phyloP scores from a whole-genome alignment of 2,888 invertebrate genomes.

The Blastobasis adustella region DNA sequence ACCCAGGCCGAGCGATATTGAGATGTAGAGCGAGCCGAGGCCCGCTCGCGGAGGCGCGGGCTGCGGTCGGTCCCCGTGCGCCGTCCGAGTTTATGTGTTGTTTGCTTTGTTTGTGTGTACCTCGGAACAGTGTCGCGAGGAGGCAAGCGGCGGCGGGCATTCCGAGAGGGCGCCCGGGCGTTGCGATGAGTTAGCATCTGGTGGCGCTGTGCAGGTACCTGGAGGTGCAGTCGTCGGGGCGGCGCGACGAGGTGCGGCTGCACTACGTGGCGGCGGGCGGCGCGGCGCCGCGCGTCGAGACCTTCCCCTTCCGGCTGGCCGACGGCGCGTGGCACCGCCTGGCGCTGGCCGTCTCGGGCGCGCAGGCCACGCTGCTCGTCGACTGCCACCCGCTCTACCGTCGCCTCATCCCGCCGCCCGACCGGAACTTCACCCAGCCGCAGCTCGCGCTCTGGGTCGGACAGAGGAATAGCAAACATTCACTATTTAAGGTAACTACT shows the following conservation, averaged over 20 bases:
- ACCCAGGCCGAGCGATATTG: slow-evolving; percentile 72
- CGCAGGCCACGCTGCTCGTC: slow-evolving; percentile 87
- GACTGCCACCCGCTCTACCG: slow-evolving; percentile 92
- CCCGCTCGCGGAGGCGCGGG: slow-evolving; percentile 35
- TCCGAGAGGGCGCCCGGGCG: slow-evolving; percentile 25
- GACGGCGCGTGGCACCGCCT: slow-evolving; percentile 92
- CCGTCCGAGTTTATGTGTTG: slow-evolving; percentile 60
- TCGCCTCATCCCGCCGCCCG: slow-evolving; percentile 84
- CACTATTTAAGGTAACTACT: slow-evolving; percentile 85
- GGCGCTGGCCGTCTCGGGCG: slow-evolving; percentile 88
- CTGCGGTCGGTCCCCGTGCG: slow-evolving; percentile 38
- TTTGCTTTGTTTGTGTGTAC: slow-evolving; percentile 72
- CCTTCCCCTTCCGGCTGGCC: slow-evolving; percentile 90
- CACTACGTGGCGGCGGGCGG: slow-evolving; percentile 83
- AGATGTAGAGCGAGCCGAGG: slow-evolving; percentile 73
- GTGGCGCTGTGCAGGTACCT: slow-evolving; percentile 80
- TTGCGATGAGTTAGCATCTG: slow-evolving; percentile 33
- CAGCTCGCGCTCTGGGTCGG: slow-evolving; percentile 89
- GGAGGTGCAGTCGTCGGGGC: slow-evolving; percentile 93
- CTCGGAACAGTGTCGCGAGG: slow-evolving; percentile 70
- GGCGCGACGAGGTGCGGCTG: slow-evolving; percentile 89
- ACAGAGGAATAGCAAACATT: slow-evolving; percentile 89
- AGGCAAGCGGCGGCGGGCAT: slow-evolving; percentile 23
- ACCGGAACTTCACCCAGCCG: slow-evolving; percentile 83
- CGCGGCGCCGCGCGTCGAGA: slow-evolving; percentile 79